Evolutionary conservation across 2,113 vertebrate species (phyloP).

Genomic region (Tachycineta bicolor): DNA sequence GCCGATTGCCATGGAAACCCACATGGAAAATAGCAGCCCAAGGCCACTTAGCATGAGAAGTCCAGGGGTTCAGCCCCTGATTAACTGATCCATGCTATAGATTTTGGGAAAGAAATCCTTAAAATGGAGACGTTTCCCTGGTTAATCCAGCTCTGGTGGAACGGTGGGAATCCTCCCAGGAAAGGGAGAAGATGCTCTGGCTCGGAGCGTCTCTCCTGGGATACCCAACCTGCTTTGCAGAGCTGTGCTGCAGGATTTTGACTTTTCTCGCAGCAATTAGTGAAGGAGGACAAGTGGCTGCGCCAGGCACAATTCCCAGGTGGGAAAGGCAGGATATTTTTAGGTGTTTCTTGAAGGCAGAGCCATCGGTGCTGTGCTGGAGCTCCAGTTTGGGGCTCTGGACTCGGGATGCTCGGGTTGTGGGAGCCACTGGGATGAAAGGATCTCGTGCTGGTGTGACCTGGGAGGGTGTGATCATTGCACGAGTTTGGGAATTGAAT

Average conservation of each 20-base stretch:
- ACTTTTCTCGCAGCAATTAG: conserved; percentile 42
- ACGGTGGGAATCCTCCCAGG: neutral
- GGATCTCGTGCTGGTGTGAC: neutral
- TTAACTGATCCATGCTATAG: neutral
- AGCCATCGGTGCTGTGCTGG: neutral
- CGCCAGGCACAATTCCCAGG: conserved; percentile 29
- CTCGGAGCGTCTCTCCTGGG: neutral
- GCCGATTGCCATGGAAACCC: conserved; percentile 75
- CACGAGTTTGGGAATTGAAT: neutral
- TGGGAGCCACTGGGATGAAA: neutral
- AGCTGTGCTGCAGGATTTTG: neutral
- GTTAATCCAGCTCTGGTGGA: neutral
- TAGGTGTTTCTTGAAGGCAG: conserved; percentile 9
- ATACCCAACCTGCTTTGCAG: neutral
- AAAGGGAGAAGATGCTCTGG: neutral
- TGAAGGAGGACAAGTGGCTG: conserved; percentile 20
- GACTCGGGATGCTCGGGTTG: neutral
- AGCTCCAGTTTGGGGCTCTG: neutral
- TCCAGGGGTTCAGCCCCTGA: conserved; percentile 6
- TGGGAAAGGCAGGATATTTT: conserved; percentile 50
- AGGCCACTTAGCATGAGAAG: conserved; percentile 19
- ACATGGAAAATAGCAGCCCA: conserved; percentile 56
- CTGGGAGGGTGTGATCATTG: neutral
- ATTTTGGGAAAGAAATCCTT: conserved; percentile 1
- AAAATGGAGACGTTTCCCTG: neutral